A percentile compares a stretch with the other conserved stretches of the same genome.
Evolutionary conservation across 2,888 invertebrate species (phyloP).

Genomic region (Lasioglossum lativentre): DNA sequence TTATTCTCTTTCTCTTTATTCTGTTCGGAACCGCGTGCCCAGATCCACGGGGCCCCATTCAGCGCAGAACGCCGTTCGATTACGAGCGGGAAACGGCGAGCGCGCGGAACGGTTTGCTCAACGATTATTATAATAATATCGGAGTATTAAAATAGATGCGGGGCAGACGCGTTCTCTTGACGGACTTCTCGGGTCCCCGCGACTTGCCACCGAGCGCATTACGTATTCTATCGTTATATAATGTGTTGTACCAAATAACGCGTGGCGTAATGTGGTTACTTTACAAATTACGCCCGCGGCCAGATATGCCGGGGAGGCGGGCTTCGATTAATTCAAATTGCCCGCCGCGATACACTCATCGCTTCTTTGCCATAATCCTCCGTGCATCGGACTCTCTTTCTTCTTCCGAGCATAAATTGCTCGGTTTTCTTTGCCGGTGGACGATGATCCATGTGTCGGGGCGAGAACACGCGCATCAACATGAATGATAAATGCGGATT

Average conservation of each 20-base stretch:
- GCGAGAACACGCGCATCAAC: background rate
- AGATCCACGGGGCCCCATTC: conserved; percentile 68
- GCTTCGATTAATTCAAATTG: conserved; percentile 56
- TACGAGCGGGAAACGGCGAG: conserved; percentile 72
- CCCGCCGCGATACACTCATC: background rate
- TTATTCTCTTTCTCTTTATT: background rate
- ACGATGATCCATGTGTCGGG: background rate
- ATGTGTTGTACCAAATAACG: conserved; percentile 21
- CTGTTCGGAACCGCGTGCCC: conserved; percentile 9
- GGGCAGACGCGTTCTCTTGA: conserved; percentile 46
- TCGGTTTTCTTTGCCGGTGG: background rate
- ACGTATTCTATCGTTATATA: conserved; percentile 49
- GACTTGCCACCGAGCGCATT: conserved; percentile 20
- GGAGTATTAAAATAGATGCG: conserved; percentile 72
- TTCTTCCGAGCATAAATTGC: conserved; percentile 23
- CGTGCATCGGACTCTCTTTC: background rate
- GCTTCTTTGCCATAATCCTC: background rate
- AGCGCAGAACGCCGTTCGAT: conserved; percentile 66
- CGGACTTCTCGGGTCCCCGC: conserved; percentile 24
- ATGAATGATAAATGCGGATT: background rate
- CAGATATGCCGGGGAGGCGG: conserved; percentile 16
- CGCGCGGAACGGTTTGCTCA: conserved; percentile 70
- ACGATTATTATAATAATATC: conserved; percentile 77
- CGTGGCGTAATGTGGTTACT: conserved; percentile 38
- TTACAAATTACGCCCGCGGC: conserved; percentile 45